A percentile compares a stretch with the other conserved stretches of the same genome.
These are phyloP conservation scores for Ctenomys sociabilis DNA, from an alignment of 2,113 vertebrate species.

Conservation along the genomic window DNA sequence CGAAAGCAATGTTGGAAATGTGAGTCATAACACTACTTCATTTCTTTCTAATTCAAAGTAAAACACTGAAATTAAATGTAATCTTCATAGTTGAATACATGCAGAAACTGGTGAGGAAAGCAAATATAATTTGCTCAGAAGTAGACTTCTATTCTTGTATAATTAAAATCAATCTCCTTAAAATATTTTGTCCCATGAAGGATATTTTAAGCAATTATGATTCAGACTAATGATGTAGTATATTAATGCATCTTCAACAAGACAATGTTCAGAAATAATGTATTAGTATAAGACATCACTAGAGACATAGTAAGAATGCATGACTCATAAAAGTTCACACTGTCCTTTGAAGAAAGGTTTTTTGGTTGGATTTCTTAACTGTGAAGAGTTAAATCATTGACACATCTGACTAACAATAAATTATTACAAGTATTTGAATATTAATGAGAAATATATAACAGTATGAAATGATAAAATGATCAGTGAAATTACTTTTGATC, in stretches of 20 bases:
- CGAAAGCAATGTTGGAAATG: neutral
- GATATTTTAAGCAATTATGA: conserved; percentile 50
- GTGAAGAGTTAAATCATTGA: neutral
- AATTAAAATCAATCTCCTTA: conserved; percentile 47
- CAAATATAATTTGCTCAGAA: neutral
- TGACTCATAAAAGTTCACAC: neutral
- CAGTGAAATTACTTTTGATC: neutral
- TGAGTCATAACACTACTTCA: neutral
- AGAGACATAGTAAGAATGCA: neutral
- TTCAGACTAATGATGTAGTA: conserved; percentile 43
- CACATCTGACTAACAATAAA: conserved; percentile 1
- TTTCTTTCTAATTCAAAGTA: neutral
- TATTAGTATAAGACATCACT: conserved; percentile 52
- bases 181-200: conserved; percentile 59
- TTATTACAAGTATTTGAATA: neutral
- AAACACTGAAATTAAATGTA: neutral
- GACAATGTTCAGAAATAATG: conserved; percentile 70
- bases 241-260: conserved; percentile 73
- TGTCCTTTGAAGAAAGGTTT: neutral
- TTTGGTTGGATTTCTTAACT: conserved; percentile 6
- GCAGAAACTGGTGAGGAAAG: neutral
- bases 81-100: neutral
- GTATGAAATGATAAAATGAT: neutral
- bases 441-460: neutral
- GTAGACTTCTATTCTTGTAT: conserved; percentile 2